Percentiles rank a stretch among this genome's conserved stretches.
Conservation (phyloP, 92 coral and sea anemone genomes). For the Palythoa heliodiscus region DNA sequence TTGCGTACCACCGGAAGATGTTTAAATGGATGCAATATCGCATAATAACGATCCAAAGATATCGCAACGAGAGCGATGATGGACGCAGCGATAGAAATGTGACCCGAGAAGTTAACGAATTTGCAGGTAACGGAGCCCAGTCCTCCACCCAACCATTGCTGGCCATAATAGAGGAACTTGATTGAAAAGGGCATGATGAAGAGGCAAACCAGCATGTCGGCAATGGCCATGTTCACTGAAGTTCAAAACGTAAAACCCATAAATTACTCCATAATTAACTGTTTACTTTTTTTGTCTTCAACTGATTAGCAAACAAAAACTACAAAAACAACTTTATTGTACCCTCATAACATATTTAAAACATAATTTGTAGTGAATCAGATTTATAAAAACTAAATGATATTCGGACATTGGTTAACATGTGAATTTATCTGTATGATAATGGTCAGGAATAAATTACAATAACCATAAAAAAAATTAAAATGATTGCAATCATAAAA, state of each 20-base stretch:
- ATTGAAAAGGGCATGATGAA: slow-evolving; percentile 82
- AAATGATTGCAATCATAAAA: no score
- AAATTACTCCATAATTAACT: no score
- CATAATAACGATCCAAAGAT: slow-evolving; percentile 85
- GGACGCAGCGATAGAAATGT: slow-evolving; percentile 74
- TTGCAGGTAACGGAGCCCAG: slow-evolving; percentile 85
- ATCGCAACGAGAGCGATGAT: slow-evolving; percentile 80
- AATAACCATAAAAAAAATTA: no score
- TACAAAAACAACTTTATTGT: no score
- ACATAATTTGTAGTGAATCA: no score
- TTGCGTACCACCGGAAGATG: slow-evolving; percentile 77
- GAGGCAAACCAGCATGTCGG: slow-evolving; percentile 75
- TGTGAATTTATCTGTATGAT: no score
- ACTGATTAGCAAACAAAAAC: no score
- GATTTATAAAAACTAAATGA: no score
- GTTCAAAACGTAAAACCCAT: background rate
- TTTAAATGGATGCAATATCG: slow-evolving; percentile 81
- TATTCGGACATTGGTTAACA: no score
- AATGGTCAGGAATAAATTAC: no score
- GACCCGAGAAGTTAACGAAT: slow-evolving; percentile 78
- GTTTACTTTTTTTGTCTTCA: no score
- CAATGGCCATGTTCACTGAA: slow-evolving; percentile 82
- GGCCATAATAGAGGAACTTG: slow-evolving; percentile 68
- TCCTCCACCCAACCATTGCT: slow-evolving; percentile 70
- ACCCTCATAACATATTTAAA: no score